A percentile compares a stretch with the other conserved stretches of the same genome.
phyloP scores from a whole-genome alignment of 2,113 vertebrate genomes.

The Solenodon paradoxus region DNA sequence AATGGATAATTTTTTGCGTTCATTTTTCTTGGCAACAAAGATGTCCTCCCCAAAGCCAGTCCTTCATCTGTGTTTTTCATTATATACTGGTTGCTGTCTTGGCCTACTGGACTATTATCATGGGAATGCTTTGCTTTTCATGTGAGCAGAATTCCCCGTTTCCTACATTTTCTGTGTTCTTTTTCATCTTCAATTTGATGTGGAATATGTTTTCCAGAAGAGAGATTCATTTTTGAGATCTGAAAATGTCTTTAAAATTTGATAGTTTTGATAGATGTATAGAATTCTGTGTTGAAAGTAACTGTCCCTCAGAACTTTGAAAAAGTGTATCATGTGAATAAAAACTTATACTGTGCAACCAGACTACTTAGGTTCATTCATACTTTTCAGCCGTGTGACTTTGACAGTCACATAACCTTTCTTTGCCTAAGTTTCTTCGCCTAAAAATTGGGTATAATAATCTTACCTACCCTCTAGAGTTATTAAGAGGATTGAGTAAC shows the following conservation, averaged over 20 bases:
- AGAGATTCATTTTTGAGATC: neutral
- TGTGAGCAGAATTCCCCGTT: conserved; percentile 4
- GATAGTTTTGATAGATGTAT: neutral
- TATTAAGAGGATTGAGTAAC: conserved; percentile 4
- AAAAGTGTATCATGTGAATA: neutral
- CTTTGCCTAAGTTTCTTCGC: neutral
- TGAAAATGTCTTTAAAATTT: conserved; percentile 19
- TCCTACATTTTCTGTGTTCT: neutral
- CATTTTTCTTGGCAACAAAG: neutral
- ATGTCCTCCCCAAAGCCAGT: neutral
- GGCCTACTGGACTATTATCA: neutral
- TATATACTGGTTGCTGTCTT: conserved; percentile 10
- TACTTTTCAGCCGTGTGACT: neutral
- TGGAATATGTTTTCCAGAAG: neutral
- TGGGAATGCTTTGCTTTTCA: neutral
- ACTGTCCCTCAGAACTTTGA: neutral
- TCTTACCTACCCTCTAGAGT: neutral
- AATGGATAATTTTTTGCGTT: neutral
- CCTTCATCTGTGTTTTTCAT: conserved; percentile 18
- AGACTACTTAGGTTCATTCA: neutral
- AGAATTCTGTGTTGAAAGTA: neutral
- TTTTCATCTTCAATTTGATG: conserved; percentile 1
- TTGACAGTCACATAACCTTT: neutral
- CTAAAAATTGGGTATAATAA: neutral
- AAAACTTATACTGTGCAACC: neutral